phyloP scores from a whole-genome alignment of 23 tunicate genomes.

The Ciona savignyi region DNA sequence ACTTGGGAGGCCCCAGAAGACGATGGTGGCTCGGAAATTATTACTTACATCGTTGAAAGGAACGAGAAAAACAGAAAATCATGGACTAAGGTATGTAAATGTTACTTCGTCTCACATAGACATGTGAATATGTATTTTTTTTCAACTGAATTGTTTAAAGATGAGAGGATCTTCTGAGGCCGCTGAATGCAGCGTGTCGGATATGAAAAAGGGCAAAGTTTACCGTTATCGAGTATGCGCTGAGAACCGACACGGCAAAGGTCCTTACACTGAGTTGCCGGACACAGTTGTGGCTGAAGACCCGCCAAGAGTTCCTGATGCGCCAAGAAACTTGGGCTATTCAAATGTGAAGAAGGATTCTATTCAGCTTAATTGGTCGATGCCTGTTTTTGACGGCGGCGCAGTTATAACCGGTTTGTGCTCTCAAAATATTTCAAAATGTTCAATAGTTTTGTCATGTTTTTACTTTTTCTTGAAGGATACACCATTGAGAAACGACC shows the following conservation, averaged over 20 bases:
- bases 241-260: conserved; percentile 72
- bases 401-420: conserved; percentile 51
- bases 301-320: conserved; percentile 67
- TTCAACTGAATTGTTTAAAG: background rate
- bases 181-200: conserved; percentile 64
- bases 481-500: conserved; percentile 79
- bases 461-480: conserved; percentile 23
- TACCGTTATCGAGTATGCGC: conserved; percentile 79
- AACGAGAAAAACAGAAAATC: conserved; percentile 71
- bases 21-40: conserved; percentile 84
- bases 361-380: conserved; percentile 64
- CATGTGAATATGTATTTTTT: background rate
- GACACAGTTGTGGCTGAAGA: conserved; percentile 67
- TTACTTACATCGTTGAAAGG: conserved; percentile 63
- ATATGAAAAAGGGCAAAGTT: conserved; percentile 72
- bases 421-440: background rate
- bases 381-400: conserved; percentile 76
- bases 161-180: conserved; percentile 42
- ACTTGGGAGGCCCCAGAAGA: conserved; percentile 78
- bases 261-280: conserved; percentile 57
- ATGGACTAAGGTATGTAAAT: conserved; percentile 65
- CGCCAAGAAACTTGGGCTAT: conserved; percentile 42
- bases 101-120: no score
- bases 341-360: conserved; percentile 76
- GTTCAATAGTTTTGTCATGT: no score